phyloP scores from a whole-genome alignment of 2,888 invertebrate species.

The Cybosia mesomella region DNA sequence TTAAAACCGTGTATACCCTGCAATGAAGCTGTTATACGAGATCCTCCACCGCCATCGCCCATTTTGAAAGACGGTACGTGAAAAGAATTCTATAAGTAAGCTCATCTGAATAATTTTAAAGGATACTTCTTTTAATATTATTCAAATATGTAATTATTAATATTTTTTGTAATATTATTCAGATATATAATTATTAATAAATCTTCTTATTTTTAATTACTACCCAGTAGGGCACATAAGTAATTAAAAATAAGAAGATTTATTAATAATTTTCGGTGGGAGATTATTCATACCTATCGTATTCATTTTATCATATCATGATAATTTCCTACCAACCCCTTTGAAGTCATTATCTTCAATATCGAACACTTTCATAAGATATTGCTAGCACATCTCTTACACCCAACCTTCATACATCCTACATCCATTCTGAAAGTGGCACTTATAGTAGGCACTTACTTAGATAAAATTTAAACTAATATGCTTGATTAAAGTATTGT shows the following conservation, averaged over 20 bases:
- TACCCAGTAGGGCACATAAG: neutral
- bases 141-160: no score
- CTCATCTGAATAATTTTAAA: no score
- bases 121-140: no score
- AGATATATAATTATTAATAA: no score
- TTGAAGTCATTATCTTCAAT: neutral
- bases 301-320: no score
- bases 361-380: neutral
- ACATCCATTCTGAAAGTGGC: no score
- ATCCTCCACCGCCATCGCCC: slow-evolving; percentile 6
- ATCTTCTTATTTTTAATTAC: no score
- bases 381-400: neutral
- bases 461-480: no score
- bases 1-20: slow-evolving; percentile 4
- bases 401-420: neutral
- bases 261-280: neutral
- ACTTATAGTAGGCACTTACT: no score
- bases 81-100: no score
- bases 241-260: neutral
- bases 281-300: neutral
- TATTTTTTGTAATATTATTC: no score
- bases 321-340: no score
- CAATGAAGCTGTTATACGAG: neutral
- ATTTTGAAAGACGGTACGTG: neutral
- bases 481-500: neutral